Evolutionary conservation across 2,888 invertebrate genomes (phyloP), one percentile per base, ranked within the genome.

Genomic region (Cactoblastis cactorum): DNA sequence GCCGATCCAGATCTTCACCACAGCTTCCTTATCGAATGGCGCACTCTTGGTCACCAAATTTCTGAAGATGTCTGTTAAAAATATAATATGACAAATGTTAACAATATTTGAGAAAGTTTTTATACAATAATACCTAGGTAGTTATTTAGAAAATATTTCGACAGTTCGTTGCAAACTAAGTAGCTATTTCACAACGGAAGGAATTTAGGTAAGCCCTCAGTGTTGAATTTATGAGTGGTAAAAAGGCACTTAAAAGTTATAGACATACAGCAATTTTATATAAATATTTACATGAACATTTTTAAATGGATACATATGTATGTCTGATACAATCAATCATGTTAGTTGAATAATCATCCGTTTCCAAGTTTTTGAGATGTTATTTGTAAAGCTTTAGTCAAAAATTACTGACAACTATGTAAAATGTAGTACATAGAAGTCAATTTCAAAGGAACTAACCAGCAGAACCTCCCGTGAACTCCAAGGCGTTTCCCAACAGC

Each of bases 1-100:
- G 5, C 95, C 95, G 53, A 94, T 91, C 95, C 95, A 95, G 39
- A 95, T 63, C 75, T 91, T 94, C 37, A 93, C 90, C 0, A 94
- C 86, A 0, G 73, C 73, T 22, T 84, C 77, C 3, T 90, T 76
- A 49, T 92, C 91, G 58, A 74, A 94, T 0, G 91, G 87, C 51
- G 73, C 77, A 17, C 93, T 92, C 61, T 80, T 91, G 1, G 66
- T 52, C 47, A 92, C 83, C 3, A 95, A 67, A 46, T 91, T 93
- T 53, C 81, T 91, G 86, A 95, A 95, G 56, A 95, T 94, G 54
- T 93, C 95, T 95, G 67, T 41, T 15, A 52, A 41, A 8, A 9
- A 28, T 22, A 22, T 4, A 4, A 4, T 22, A 22, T 22, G 28
- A 28, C 3, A 6, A 9, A 4, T 28, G 9, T 28, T 28, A 9